phyloP scores from a whole-genome alignment of 2,888 invertebrate species.

The Tenthredo mesomela region DNA sequence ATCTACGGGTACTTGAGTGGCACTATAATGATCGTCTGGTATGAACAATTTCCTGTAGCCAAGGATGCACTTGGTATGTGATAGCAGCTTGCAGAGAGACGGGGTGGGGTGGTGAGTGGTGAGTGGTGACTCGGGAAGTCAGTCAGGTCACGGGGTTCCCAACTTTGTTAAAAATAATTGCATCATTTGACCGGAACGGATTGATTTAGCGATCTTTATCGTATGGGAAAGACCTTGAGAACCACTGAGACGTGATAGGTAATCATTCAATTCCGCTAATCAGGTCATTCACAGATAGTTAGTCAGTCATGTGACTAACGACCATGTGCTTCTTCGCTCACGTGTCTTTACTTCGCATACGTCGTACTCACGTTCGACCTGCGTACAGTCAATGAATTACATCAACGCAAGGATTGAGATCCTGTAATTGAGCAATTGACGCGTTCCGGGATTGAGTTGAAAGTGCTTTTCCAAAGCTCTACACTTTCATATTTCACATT shows the following conservation, averaged over 20 bases:
- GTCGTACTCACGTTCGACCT: background rate
- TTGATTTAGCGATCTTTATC: conserved; percentile 20
- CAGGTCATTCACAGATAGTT: conserved; percentile 52
- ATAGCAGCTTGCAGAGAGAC: background rate
- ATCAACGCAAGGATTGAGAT: conserved; percentile 4
- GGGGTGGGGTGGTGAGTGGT: background rate
- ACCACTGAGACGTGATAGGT: conserved; percentile 51
- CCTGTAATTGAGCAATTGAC: background rate
- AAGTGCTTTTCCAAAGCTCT: background rate
- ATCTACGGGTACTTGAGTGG: conserved; percentile 40
- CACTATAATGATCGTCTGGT: conserved; percentile 46
- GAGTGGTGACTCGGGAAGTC: background rate
- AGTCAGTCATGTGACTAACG: conserved; percentile 25
- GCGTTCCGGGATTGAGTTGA: background rate
- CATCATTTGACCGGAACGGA: conserved; percentile 37
- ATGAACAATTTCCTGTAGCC: conserved; percentile 50
- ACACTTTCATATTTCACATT: background rate
- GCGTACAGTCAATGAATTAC: conserved; percentile 25
- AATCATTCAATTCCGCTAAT: conserved; percentile 59
- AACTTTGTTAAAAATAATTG: conserved; percentile 51
- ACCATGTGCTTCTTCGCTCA: conserved; percentile 46
- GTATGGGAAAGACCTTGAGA: conserved; percentile 25
- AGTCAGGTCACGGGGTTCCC: conserved; percentile 37
- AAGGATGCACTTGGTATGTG: conserved; percentile 46
- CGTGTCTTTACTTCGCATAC: conserved; percentile 20